Percentiles rank a stretch among this genome's conserved stretches.
Conservation (phyloP, 1,140 invertebrate genomes). For the Nomia melanderi region DNA sequence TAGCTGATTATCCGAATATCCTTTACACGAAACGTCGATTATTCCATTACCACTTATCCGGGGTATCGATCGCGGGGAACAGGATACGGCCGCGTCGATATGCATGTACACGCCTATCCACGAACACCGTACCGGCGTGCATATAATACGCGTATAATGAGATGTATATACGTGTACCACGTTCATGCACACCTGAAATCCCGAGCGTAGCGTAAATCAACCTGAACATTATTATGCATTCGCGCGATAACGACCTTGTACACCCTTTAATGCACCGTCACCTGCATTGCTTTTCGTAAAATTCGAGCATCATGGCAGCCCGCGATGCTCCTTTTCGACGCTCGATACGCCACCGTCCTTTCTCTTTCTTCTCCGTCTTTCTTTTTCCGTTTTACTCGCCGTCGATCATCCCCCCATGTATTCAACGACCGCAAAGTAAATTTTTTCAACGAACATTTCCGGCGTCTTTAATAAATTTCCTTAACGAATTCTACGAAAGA, state of each 20-base stretch:
- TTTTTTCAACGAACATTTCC: not conserved
- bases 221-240: slow-evolving; percentile 46
- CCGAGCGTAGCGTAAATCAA: slow-evolving; percentile 49
- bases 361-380: not conserved
- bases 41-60: slow-evolving; percentile 64
- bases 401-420: not conserved
- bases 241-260: slow-evolving; percentile 26
- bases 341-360: not conserved
- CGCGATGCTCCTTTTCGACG: not conserved
- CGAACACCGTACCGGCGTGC: not conserved
- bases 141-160: slow-evolving; percentile 56
- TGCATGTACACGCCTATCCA: slow-evolving; percentile 1
- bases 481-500: too few species aligned
- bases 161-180: slow-evolving; percentile 23
- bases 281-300: slow-evolving; percentile 15
- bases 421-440: not conserved
- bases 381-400: not conserved
- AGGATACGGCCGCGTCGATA: slow-evolving; percentile 33
- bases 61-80: slow-evolving; percentile 50
- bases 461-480: too few species aligned
- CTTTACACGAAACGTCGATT: slow-evolving; percentile 63
- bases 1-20: slow-evolving; percentile 59
- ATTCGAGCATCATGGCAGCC: not conserved
- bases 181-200: slow-evolving; percentile 54
- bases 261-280: slow-evolving; percentile 27